Conservation (phyloP, 2,113 vertebrate genomes). For the Mustelus asterias region DNA sequence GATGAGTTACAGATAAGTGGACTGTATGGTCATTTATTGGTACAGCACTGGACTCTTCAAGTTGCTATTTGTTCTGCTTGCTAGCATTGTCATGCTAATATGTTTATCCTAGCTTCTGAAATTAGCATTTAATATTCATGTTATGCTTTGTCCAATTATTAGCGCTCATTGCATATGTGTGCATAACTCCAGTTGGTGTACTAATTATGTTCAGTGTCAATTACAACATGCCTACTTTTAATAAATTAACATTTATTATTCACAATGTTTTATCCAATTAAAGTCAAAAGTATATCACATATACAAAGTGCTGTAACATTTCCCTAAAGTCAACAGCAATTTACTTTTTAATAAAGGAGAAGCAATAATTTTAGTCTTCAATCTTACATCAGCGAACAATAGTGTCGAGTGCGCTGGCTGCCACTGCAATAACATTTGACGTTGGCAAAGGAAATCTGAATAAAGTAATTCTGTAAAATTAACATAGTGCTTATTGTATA, state of each 20-base stretch:
- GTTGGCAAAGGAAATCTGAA: neutral
- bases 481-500: neutral
- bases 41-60: neutral
- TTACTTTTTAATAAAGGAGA: neutral
- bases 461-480: neutral
- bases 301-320: neutral
- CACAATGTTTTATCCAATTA: neutral
- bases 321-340: neutral
- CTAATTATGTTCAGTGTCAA: neutral
- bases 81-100: neutral
- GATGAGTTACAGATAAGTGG: neutral
- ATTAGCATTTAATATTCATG: neutral
- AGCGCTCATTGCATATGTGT: neutral
- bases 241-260: conserved; percentile 8
- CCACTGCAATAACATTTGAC: neutral
- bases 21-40: neutral
- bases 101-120: neutral
- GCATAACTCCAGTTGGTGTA: neutral
- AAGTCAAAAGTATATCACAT: neutral
- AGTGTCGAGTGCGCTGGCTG: neutral
- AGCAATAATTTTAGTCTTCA: neutral
- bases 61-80: neutral
- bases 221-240: neutral
- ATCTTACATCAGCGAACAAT: neutral
- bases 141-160: neutral